Percentiles rank a stretch among this genome's conserved stretches.
phyloP scores from a whole-genome alignment of 2,797 vertebrate genomes.

The Hylomyscus alleni region DNA sequence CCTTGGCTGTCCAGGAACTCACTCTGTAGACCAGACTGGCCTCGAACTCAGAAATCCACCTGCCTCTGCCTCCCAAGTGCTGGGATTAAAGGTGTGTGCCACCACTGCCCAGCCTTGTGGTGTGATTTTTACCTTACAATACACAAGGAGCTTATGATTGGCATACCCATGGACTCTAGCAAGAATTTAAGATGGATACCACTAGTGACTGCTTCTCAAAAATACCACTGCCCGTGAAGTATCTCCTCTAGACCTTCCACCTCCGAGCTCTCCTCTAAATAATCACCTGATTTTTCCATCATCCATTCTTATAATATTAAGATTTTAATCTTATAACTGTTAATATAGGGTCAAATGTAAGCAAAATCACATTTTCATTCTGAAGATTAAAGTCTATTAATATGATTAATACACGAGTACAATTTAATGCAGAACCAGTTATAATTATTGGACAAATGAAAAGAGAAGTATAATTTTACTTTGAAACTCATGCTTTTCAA shows the following conservation, averaged over 20 bases:
- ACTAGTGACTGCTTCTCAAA: neutral
- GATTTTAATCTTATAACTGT: neutral
- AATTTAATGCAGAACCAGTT: neutral
- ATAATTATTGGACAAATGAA: neutral
- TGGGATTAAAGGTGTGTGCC: too few relatives aligned
- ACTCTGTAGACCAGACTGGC: too few relatives aligned
- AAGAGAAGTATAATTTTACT: conserved; percentile 30
- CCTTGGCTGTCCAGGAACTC: too few relatives aligned
- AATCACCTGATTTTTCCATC: conserved; percentile 30
- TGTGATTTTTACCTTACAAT: neutral
- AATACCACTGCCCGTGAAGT: neutral
- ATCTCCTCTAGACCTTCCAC: neutral
- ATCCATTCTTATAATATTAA: neutral
- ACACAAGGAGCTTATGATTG: neutral
- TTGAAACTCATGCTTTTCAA: neutral
- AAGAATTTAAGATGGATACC: neutral
- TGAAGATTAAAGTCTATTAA: conserved; percentile 48
- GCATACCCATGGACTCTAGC: neutral
- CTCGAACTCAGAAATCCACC: too few relatives aligned
- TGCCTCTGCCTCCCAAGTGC: too few relatives aligned
- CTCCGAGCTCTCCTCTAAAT: neutral
- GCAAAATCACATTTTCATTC: conserved; percentile 42
- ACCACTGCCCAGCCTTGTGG: too few relatives aligned
- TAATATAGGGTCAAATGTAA: neutral
- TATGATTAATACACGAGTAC: conserved; percentile 31